phyloP scores from a whole-genome alignment of 2,113 vertebrate species.

The Phycodurus eques region DNA sequence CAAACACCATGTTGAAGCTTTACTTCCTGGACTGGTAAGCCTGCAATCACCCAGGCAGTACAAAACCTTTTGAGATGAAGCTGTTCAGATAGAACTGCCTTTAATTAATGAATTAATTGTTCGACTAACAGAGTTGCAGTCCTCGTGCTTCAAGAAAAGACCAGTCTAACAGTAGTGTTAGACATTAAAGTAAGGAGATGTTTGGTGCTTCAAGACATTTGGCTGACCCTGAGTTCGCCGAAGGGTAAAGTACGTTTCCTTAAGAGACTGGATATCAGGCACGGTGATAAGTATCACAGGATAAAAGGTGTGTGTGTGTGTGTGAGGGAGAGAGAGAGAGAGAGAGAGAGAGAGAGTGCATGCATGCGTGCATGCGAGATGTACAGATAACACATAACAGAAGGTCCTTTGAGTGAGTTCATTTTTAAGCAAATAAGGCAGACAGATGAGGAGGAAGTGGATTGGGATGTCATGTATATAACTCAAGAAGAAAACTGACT shows the following conservation, averaged over 20 bases:
- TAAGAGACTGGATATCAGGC: not conserved
- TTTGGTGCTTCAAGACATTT: not conserved
- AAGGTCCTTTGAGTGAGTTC: not conserved
- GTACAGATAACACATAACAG: not conserved
- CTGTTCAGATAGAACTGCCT: not conserved
- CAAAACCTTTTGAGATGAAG: not conserved
- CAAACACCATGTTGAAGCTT: not conserved
- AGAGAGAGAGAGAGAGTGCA: too few relatives aligned
- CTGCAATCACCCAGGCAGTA: not conserved
- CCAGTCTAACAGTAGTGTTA: not conserved
- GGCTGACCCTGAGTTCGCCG: not conserved
- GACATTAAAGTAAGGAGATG: not conserved
- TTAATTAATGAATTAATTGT: too few relatives aligned
- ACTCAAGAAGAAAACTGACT: not conserved
- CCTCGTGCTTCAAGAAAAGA: too few relatives aligned
- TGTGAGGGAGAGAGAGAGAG: too few relatives aligned
- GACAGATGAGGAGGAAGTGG: not conserved
- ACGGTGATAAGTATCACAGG: not conserved
- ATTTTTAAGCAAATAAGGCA: not conserved
- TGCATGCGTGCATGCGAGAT: not conserved
- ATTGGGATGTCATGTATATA: not conserved
- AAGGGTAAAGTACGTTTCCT: not conserved
- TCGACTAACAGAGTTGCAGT: too few relatives aligned
- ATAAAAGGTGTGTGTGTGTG: not conserved
- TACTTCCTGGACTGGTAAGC: conserved; percentile 7